These are phyloP conservation scores for Pteronotus mesoamericanus DNA, from an alignment of 2,797 vertebrate species.

Conservation along the genomic window DNA sequence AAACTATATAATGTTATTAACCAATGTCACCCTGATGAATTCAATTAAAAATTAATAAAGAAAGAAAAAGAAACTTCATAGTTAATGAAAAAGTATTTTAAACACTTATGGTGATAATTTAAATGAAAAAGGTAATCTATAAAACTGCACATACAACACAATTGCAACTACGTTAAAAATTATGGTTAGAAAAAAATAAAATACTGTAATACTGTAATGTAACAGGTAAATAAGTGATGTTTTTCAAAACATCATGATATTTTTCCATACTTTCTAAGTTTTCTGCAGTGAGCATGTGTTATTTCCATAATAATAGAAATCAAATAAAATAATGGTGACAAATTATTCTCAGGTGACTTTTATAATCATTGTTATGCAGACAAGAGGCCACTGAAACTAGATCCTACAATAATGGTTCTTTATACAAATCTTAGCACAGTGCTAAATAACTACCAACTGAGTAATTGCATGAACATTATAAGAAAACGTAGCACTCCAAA, in stretches of 20 bases:
- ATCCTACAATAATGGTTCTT: background rate
- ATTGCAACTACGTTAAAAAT: background rate
- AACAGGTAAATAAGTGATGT: background rate
- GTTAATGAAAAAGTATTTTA: background rate
- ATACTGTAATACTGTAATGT: background rate
- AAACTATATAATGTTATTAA: background rate
- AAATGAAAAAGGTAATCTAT: background rate
- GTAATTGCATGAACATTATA: background rate
- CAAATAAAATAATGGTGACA: background rate
- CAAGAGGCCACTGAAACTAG: background rate
- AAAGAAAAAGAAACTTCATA: background rate
- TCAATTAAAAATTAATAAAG: background rate
- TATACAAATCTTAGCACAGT: background rate
- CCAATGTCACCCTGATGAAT: background rate
- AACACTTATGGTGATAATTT: background rate
- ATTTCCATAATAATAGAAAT: background rate
- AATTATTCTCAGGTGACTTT: background rate
- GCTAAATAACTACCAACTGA: background rate
- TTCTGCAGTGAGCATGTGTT: background rate
- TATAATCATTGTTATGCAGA: background rate
- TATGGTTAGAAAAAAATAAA: background rate
- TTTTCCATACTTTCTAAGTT: background rate
- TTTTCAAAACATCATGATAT: background rate
- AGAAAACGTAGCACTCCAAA: background rate
- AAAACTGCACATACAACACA: background rate